These are phyloP conservation scores for Balaenoptera acutorostrata DNA, from an alignment of 2,113 vertebrate genomes.

Conservation along the genomic window DNA sequence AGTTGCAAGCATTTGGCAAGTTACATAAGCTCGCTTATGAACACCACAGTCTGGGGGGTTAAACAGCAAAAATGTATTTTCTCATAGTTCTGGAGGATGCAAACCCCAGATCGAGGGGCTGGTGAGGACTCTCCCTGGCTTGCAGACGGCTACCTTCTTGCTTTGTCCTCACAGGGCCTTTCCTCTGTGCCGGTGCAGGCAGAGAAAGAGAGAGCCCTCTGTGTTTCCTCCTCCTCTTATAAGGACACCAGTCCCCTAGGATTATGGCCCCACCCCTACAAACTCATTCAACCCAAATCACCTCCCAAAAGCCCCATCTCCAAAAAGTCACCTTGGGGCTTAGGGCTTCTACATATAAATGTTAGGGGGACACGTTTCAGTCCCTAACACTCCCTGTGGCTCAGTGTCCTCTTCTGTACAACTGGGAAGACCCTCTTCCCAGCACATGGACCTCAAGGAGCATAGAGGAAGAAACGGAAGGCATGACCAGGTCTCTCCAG, in stretches of 20 bases:
- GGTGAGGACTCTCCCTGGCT: neutral
- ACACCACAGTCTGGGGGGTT: fast-evolving
- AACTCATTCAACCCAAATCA: neutral
- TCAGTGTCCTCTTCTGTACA: neutral
- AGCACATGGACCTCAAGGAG: neutral
- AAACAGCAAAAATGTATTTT: neutral
- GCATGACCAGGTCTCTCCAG: neutral
- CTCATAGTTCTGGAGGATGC: neutral
- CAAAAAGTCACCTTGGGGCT: neutral
- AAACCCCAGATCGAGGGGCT: neutral
- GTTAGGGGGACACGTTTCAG: neutral
- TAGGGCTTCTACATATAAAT: neutral
- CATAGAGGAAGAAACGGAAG: neutral
- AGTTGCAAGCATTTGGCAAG: neutral
- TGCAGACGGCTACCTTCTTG: fast-evolving
- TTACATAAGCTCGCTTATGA: neutral
- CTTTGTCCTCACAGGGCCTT: neutral
- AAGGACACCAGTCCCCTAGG: fast-evolving
- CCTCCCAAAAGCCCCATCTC: neutral
- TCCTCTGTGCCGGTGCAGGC: fast-evolving
- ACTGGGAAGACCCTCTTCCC: neutral
- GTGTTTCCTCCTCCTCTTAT: neutral
- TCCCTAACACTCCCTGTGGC: neutral
- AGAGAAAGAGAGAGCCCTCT: neutral
- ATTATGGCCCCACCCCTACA: too few species aligned